A percentile compares a stretch with the other conserved stretches of the same genome.
Conservation (phyloP, 1,140 invertebrate genomes). For the Lithobius niger region DNA sequence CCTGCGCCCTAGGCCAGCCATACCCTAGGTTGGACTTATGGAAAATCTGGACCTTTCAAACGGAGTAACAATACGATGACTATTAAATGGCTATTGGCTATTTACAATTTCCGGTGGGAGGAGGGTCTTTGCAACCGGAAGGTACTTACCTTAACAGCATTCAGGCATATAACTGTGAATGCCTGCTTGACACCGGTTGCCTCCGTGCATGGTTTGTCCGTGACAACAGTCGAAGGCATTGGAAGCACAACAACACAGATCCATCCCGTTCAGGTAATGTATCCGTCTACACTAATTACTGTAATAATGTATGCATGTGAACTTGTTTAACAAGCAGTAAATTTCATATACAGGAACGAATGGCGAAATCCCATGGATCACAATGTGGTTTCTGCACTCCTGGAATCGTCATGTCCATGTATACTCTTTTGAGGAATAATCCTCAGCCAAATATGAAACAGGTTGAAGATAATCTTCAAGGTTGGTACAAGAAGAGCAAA, state of each 20-base stretch:
- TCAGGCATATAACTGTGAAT: constrained; percentile 75
- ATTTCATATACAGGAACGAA: constrained; percentile 51
- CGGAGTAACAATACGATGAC: no score
- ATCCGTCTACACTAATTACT: no score
- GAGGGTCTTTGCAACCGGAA: no score
- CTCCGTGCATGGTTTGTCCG: constrained; percentile 63
- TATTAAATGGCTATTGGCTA: no score
- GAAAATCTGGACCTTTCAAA: no score
- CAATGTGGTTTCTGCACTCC: constrained; percentile 87
- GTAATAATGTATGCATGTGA: no score
- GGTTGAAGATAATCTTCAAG: constrained; percentile 69
- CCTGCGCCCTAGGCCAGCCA: no score
- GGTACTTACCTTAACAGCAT: no score
- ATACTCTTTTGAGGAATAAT: constrained; percentile 56
- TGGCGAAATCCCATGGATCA: constrained; percentile 73
- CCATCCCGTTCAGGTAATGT: constrained; percentile 28
- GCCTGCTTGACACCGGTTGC: constrained; percentile 74
- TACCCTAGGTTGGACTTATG: no score
- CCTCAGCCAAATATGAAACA: constrained; percentile 48
- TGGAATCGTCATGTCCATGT: constrained; percentile 92
- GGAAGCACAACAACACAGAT: constrained; percentile 25
- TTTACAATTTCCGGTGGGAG: no score
- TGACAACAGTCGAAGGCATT: constrained; percentile 72
- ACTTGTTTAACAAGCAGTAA: no score
- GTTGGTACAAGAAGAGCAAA: constrained; percentile 21